Percentiles rank a stretch among this genome's conserved stretches.
Conservation (phyloP, 2,113 vertebrate genomes). For the Globicephala melas region DNA sequence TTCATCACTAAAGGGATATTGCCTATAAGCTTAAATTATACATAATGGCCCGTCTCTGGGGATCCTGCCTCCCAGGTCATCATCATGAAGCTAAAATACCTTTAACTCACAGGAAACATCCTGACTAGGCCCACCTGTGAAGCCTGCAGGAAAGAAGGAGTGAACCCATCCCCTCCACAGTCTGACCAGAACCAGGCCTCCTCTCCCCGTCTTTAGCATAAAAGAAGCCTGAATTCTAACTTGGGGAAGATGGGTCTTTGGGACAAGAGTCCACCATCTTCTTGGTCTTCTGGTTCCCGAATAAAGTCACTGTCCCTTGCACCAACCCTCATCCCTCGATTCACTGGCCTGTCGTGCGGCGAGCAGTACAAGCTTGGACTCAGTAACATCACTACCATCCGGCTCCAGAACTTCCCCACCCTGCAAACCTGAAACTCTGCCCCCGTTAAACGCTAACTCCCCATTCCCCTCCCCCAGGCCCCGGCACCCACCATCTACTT, state of each 20-base stretch:
- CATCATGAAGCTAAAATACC: too few species aligned
- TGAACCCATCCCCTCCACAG: background rate
- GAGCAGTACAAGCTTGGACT: background rate
- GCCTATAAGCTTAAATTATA: background rate
- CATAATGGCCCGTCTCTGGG: background rate
- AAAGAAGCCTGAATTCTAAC: background rate
- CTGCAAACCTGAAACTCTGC: background rate
- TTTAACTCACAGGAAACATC: too few species aligned
- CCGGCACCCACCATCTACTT: background rate
- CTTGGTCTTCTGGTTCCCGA: background rate
- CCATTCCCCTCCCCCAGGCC: background rate
- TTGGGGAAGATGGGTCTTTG: background rate
- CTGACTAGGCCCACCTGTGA: background rate
- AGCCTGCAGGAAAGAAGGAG: background rate
- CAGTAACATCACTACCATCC: rapidly evolving
- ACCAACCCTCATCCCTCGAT: background rate
- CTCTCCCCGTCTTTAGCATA: background rate
- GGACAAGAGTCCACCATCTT: background rate
- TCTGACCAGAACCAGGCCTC: background rate
- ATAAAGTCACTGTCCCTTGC: background rate
- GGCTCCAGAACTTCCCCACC: rapidly evolving
- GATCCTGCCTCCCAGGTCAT: too few species aligned
- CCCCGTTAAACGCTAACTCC: background rate
- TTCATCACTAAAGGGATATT: too few species aligned
- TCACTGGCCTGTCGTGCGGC: background rate